phyloP scores from a whole-genome alignment of 2,113 vertebrate genomes.

The Cephalopholis sonnerati region DNA sequence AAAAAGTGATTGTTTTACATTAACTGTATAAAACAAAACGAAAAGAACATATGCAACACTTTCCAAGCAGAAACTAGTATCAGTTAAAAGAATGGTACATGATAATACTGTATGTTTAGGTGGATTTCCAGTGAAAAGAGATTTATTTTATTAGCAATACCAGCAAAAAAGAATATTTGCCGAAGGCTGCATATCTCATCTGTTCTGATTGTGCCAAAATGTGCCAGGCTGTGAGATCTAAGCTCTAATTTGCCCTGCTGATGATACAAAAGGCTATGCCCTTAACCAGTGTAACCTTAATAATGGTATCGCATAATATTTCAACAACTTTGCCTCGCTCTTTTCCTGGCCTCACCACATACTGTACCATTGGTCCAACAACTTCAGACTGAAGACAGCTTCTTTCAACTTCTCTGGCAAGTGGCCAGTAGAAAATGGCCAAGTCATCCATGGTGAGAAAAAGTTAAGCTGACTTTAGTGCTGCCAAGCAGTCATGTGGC shows the following conservation, averaged over 20 bases:
- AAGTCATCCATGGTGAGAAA: conserved; percentile 48
- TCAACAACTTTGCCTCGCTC: background rate
- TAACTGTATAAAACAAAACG: background rate
- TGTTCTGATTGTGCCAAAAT: background rate
- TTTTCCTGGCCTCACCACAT: background rate
- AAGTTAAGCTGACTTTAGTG: conserved; percentile 54
- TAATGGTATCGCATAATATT: background rate
- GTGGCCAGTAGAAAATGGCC: conserved; percentile 28
- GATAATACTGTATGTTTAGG: background rate
- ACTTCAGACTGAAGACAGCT: conserved; percentile 13
- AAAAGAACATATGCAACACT: background rate
- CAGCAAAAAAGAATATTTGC: background rate
- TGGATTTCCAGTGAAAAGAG: background rate
- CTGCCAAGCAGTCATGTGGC: conserved; percentile 55
- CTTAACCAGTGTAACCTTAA: background rate
- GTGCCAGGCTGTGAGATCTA: background rate
- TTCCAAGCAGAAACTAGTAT: background rate
- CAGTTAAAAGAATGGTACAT: background rate
- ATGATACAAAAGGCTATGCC: conserved; percentile 4
- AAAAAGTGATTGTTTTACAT: background rate
- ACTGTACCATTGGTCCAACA: background rate
- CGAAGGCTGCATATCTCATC: background rate
- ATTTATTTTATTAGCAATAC: background rate
- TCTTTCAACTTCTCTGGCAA: conserved; percentile 20
- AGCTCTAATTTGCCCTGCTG: conserved; percentile 8